Evolutionary conservation across 2,113 vertebrate genomes (phyloP).

Genomic region (Xiphophorus hellerii): DNA sequence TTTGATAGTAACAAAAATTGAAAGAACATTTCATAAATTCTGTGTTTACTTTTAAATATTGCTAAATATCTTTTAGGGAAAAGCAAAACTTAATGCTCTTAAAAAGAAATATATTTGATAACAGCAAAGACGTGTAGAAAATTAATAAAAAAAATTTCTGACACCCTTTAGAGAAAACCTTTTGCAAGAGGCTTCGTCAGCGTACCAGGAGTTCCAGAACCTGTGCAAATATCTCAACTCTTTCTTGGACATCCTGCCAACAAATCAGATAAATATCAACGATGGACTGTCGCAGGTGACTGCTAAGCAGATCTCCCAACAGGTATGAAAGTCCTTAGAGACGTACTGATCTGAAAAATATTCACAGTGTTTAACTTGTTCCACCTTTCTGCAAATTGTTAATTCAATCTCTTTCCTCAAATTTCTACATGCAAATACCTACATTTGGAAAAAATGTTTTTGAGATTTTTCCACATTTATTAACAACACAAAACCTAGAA

Average conservation of each 20-base stretch:
- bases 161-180: conserved; percentile 84
- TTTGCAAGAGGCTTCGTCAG: conserved; percentile 80
- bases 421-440: too few relatives aligned
- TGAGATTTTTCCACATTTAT: too few relatives aligned
- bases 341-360: too few relatives aligned
- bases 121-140: not conserved
- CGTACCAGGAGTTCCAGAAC: conserved; percentile 89
- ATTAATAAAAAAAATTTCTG: not conserved
- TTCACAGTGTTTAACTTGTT: too few relatives aligned
- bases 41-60: not conserved
- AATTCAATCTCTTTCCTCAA: too few relatives aligned
- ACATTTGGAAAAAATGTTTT: too few relatives aligned
- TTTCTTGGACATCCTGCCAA: conserved; percentile 89
- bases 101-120: not conserved
- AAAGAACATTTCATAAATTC: too few relatives aligned
- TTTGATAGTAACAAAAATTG: too few relatives aligned
- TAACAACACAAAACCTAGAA: too few relatives aligned
- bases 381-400: too few relatives aligned
- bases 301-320: conserved; percentile 88
- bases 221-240: conserved; percentile 85
- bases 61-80: not conserved
- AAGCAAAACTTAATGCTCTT: not conserved
- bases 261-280: conserved; percentile 75
- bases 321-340: conserved; percentile 76
- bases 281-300: conserved; percentile 84